These are phyloP conservation scores for Drosophila bunnanda DNA, from an alignment of 2,888 invertebrate species.

Conservation along the genomic window DNA sequence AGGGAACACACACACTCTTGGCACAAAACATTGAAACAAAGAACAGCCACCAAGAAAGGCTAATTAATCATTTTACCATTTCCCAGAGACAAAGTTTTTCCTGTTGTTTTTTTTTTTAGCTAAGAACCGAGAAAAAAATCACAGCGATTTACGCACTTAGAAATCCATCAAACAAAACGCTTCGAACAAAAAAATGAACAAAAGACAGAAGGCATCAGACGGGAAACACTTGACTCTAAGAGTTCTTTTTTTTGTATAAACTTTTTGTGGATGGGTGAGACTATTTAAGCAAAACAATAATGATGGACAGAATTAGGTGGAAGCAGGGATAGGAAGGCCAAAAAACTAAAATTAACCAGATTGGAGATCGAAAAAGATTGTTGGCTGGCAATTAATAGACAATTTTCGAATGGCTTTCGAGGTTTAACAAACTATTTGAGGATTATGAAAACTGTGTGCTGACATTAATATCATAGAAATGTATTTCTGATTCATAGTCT, in stretches of 20 bases:
- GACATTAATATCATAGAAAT: background rate
- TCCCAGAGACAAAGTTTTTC: conserved; percentile 35
- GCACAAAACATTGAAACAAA: conserved; percentile 18
- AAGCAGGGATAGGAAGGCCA: conserved; percentile 2
- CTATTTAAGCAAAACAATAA: conserved; percentile 24
- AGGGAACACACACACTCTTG: conserved; percentile 1
- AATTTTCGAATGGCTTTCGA: conserved; percentile 17
- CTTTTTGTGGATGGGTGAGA: background rate
- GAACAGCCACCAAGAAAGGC: conserved; percentile 42
- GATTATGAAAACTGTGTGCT: background rate
- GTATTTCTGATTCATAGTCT: conserved; percentile 1
- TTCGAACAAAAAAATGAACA: conserved; percentile 21
- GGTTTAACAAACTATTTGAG: conserved; percentile 3
- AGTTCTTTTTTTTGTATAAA: background rate
- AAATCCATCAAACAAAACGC: conserved; percentile 75
- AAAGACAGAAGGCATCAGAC: conserved; percentile 37
- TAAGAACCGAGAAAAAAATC: conserved; percentile 44
- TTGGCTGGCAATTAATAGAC: conserved; percentile 33
- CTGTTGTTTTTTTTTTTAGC: conserved; percentile 46
- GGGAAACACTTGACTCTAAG: conserved; percentile 38
- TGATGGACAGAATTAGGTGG: conserved; percentile 53
- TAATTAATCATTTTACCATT: conserved; percentile 64
- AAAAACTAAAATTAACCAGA: conserved; percentile 64
- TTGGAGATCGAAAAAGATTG: conserved; percentile 33
- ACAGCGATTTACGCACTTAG: conserved; percentile 72